These are phyloP conservation scores for Urophycis tenuis DNA, from an alignment of 2,797 vertebrate species.

Conservation along the genomic window DNA sequence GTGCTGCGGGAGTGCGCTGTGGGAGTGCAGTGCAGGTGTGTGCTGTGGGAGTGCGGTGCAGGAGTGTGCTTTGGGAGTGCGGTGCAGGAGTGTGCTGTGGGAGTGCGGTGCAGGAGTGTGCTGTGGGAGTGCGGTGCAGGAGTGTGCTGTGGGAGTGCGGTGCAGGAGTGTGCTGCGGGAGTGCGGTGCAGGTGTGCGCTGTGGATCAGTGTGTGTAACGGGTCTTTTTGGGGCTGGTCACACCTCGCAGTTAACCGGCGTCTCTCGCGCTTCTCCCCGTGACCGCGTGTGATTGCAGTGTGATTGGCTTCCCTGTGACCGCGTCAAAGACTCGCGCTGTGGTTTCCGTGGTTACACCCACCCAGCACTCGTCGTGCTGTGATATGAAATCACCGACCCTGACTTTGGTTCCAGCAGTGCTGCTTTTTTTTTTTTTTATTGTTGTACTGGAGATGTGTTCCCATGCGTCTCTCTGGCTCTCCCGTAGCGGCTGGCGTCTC, in stretches of 20 bases:
- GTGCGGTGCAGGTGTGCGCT: no score
- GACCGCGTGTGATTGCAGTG: background rate
- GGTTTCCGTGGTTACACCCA: background rate
- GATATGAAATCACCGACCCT: background rate
- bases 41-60: no score
- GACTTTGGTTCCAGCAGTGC: background rate
- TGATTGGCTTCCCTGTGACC: background rate
- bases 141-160: no score
- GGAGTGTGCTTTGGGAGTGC: no score
- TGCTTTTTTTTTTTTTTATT: background rate
- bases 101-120: no score
- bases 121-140: no score
- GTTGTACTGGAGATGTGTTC: background rate
- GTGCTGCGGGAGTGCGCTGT: no score
- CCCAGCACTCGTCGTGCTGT: background rate
- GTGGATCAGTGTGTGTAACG: background rate
- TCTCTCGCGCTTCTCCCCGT: background rate
- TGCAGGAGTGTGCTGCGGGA: no score
- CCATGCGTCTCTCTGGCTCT: background rate
- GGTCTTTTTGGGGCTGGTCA: background rate
- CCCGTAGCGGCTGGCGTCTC: background rate
- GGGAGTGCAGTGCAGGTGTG: no score
- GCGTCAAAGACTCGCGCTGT: background rate
- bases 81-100: no score
- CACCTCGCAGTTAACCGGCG: no score